Conservation (phyloP, 2,888 invertebrate species). For the Lasioglossum figueresi region DNA sequence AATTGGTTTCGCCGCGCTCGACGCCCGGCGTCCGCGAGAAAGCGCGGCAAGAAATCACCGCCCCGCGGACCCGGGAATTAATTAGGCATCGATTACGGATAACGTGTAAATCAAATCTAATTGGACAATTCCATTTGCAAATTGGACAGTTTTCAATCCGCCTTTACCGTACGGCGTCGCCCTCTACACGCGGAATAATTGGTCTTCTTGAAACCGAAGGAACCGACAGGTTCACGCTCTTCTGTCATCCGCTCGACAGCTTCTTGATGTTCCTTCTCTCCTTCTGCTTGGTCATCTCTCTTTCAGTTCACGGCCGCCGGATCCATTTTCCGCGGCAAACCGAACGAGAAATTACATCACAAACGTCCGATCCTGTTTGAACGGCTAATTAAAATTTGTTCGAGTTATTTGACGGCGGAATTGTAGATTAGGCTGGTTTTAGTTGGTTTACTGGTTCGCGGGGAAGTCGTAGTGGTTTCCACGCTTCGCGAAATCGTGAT, state of each 20-base stretch:
- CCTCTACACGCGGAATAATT: slow-evolving; percentile 17
- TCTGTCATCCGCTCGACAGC: not conserved
- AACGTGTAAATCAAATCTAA: slow-evolving; percentile 57
- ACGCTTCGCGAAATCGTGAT: not conserved
- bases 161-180: slow-evolving; percentile 11
- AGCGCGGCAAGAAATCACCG: slow-evolving; percentile 55
- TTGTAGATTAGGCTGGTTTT: slow-evolving; percentile 2
- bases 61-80: slow-evolving; percentile 44
- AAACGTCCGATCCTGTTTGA: slow-evolving; percentile 7
- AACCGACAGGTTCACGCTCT: not conserved
- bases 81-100: slow-evolving; percentile 54
- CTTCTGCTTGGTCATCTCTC: not conserved
- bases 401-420: slow-evolving; percentile 18
- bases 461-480: not conserved
- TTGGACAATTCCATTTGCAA: slow-evolving; percentile 44
- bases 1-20: slow-evolving; percentile 53
- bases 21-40: slow-evolving; percentile 19
- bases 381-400: slow-evolving; percentile 32
- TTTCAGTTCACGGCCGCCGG: not conserved
- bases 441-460: not conserved
- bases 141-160: slow-evolving; percentile 37
- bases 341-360: slow-evolving; percentile 36
- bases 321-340: slow-evolving; percentile 11
- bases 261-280: not conserved
- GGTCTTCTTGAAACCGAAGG: slow-evolving; percentile 14